phyloP scores from a whole-genome alignment of 2,797 vertebrate species.

The Fringilla coelebs region DNA sequence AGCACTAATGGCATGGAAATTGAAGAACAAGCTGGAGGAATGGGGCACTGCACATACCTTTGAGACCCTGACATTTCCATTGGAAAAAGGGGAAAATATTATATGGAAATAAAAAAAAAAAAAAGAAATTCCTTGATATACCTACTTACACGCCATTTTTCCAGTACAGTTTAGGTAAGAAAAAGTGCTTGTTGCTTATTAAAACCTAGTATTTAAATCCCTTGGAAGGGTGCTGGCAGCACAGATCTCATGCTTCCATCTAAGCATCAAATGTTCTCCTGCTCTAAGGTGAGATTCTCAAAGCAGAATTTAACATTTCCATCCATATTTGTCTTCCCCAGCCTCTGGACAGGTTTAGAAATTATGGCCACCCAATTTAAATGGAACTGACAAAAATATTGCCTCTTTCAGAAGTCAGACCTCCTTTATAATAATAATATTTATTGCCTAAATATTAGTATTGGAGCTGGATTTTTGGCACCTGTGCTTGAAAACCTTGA shows the following conservation, averaged over 20 bases:
- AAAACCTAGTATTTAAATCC: not conserved
- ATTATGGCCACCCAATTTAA: not conserved
- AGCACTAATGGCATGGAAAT: not conserved
- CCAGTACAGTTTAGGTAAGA: not conserved
- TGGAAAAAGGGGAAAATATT: not conserved
- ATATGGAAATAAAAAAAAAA: not conserved
- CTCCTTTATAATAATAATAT: not conserved
- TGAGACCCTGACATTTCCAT: not conserved
- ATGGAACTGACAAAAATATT: not conserved
- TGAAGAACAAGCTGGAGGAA: not conserved
- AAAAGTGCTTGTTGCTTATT: not conserved
- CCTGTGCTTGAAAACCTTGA: not conserved
- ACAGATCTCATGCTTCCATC: not conserved
- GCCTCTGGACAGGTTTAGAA: not conserved
- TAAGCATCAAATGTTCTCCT: not conserved
- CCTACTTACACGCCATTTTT: not conserved
- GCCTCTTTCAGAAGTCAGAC: not conserved
- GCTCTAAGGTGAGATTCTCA: not conserved
- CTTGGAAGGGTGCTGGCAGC: not conserved
- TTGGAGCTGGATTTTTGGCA: not conserved
- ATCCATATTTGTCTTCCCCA: not conserved
- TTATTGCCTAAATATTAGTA: not conserved
- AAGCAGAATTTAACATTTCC: not conserved
- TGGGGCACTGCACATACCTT: not conserved
- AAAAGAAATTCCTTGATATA: not conserved